phyloP scores from a whole-genome alignment of 1,140 invertebrate species.

The Dreissena polymorpha region DNA sequence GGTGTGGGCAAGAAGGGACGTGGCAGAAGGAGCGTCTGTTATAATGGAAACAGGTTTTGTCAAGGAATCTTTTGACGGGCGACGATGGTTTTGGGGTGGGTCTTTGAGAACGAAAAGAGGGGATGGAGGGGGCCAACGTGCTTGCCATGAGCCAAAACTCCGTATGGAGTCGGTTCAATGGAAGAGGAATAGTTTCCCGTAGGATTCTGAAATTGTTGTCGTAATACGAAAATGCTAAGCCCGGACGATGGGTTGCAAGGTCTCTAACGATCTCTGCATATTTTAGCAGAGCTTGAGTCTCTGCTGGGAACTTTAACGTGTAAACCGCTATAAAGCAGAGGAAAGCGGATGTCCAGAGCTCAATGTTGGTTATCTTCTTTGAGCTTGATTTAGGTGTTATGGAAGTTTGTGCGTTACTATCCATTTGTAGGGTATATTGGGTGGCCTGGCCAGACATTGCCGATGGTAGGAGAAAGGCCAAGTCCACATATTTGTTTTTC shows the following conservation, averaged over 20 bases:
- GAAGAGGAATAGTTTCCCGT: background rate
- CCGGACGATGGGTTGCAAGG: slow-evolving; percentile 9
- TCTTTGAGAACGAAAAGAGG: slow-evolving; percentile 11
- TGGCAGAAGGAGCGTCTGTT: slow-evolving; percentile 8
- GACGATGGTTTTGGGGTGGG: background rate
- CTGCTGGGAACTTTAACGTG: slow-evolving; percentile 9
- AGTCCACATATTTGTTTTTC: slow-evolving; percentile 29
- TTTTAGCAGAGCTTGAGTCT: slow-evolving; percentile 12
- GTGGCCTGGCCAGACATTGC: background rate
- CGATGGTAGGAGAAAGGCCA: slow-evolving; percentile 5
- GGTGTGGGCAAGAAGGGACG: slow-evolving; percentile 7
- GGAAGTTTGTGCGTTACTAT: background rate
- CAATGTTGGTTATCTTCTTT: slow-evolving; percentile 10
- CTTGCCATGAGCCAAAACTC: slow-evolving; percentile 17
- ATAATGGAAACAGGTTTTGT: slow-evolving; percentile 23
- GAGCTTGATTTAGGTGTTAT: background rate
- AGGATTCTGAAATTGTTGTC: slow-evolving; percentile 18
- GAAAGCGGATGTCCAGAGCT: slow-evolving; percentile 13
- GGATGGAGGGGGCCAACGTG: background rate
- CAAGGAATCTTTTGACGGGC: background rate
- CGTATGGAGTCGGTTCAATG: slow-evolving; percentile 15
- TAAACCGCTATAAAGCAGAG: slow-evolving; percentile 7
- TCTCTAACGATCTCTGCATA: slow-evolving; percentile 29
- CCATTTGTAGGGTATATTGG: slow-evolving; percentile 24
- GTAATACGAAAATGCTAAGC: slow-evolving; percentile 16